These are phyloP conservation scores for Chaenodraco wilsoni DNA, from an alignment of 2,797 vertebrate genomes.

Conservation along the genomic window DNA sequence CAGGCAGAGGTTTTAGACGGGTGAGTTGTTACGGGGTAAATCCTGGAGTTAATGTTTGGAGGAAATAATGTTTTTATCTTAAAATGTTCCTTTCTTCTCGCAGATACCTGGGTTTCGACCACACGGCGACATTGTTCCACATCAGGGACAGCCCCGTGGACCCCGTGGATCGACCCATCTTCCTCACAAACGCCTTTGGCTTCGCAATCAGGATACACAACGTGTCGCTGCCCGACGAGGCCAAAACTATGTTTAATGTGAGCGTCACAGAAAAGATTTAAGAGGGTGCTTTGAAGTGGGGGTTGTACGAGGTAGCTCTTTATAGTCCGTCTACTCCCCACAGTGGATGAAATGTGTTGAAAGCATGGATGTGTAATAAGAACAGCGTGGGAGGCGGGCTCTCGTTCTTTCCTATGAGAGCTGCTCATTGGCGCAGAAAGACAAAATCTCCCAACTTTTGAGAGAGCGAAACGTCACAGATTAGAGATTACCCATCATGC, in stretches of 20 bases:
- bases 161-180: constrained; percentile 91
- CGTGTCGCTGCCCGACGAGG: constrained; percentile 92
- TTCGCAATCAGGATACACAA: constrained; percentile 94
- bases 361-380: no score
- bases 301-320: no score
- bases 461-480: no score
- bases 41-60: not conserved
- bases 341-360: no score
- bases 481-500: no score
- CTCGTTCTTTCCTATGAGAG: no score
- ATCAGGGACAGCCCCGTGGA: constrained; percentile 95
- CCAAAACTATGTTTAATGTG: constrained; percentile 94
- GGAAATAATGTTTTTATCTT: no score
- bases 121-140: constrained; percentile 96
- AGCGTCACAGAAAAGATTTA: constrained; percentile 39
- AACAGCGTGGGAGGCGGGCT: no score
- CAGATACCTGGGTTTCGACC: constrained; percentile 96
- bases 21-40: constrained; percentile 79
- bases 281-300: no score
- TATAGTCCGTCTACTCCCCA: no score
- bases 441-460: no score
- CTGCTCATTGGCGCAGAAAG: no score
- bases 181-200: constrained; percentile 94
- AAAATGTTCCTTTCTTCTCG: not conserved
- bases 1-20: constrained; percentile 98